Percentiles rank a stretch among this genome's conserved stretches.
Evolutionary conservation across 2,888 invertebrate species (phyloP).

Genomic region (Agrenia bidenticulata): DNA sequence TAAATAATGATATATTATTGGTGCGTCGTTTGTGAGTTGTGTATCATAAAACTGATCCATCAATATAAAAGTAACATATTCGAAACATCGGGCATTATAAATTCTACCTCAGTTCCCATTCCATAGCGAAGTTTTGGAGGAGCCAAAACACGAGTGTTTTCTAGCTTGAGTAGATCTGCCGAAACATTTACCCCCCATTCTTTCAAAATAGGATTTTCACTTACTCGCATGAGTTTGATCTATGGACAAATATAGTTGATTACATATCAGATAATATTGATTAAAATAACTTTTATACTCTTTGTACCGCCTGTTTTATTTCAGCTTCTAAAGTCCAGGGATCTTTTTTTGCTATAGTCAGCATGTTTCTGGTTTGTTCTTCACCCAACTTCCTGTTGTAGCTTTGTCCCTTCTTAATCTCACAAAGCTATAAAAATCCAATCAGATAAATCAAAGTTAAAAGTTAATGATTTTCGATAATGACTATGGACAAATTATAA

Average conservation of each 20-base stretch:
- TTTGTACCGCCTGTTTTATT: no score
- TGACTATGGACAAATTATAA: neutral
- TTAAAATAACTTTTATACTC: neutral
- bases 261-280: neutral
- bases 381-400: conserved; percentile 40
- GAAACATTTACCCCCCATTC: conserved; percentile 11
- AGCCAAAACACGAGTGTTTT: conserved; percentile 27
- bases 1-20: no score
- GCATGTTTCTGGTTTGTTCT: conserved; percentile 39
- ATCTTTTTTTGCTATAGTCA: conserved; percentile 34
- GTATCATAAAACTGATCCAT: conserved; percentile 7
- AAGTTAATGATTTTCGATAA: neutral
- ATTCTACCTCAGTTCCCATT: neutral
- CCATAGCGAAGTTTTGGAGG: conserved; percentile 31
- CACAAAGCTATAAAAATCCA: conserved; percentile 41
- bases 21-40: no score
- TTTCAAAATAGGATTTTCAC: conserved; percentile 6
- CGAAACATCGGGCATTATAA: no score
- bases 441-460: neutral
- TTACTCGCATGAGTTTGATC: neutral
- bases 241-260: no score
- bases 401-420: conserved; percentile 43
- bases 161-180: conserved; percentile 20
- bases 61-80: no score
- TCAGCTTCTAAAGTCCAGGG: conserved; percentile 27